Evolutionary conservation across 2,113 vertebrate genomes (phyloP), one percentile per base, ranked within the genome.

Genomic region (Nycticebus coucang): DNA sequence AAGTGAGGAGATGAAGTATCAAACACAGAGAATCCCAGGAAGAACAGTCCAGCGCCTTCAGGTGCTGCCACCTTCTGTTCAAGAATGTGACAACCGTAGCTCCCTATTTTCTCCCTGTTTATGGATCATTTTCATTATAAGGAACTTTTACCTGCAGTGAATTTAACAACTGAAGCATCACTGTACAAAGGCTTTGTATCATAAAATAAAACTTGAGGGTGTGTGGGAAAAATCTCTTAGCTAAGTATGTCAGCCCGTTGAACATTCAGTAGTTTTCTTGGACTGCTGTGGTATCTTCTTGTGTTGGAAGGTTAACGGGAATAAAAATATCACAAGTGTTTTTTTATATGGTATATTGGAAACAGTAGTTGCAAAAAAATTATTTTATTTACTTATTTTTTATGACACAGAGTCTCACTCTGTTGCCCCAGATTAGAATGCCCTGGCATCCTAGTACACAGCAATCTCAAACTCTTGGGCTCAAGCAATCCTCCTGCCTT

Each of bases 21-120:
- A 30, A n/a, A 41, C 10, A 3, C 2, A 5, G 7, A 0, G 11
- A 75, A 12, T 10, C 11, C 15, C 2, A 15, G 13, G 9, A 21
- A 17, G 11, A 17, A 37, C 0, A 26, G 13, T 35, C 4, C 26
- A 89, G 66, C 21, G 22, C 3, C 7, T 55, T 78, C 9, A 3
- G 15, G 26, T 95, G 93, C 94, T 93, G 89, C 94, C 91, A 37
- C 30, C 87, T 96, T 50, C 95, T 96, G 92, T 60, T 45, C 59
- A 33, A 30, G 28, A 66, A 0, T 19, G 3, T 33, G 15, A 72
- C 45, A 12, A 28, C 35, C 55, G 2, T 9, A 4, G 50, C 19
- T 37, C 78, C 15, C 24, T 4, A 0, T 6, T 30, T 79, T 77
- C 18, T 14, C 18, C 64, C 50, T 60, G 3, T 41, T 60, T 75